phyloP scores from a whole-genome alignment of 2,113 vertebrate genomes.

The Paramisgurnus dabryanus region DNA sequence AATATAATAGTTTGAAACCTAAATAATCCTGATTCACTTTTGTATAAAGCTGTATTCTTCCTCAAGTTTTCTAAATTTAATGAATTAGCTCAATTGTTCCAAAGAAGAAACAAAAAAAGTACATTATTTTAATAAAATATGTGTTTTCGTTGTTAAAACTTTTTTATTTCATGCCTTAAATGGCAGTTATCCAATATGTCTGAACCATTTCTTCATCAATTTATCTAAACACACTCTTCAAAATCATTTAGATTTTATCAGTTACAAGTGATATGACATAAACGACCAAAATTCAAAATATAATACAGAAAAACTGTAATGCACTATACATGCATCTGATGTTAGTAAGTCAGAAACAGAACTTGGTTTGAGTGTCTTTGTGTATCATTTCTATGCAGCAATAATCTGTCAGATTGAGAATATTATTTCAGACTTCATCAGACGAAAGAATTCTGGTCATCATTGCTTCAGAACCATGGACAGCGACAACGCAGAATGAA shows the following conservation, averaged over 20 bases:
- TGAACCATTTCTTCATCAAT: too few relatives aligned
- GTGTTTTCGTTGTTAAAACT: not conserved
- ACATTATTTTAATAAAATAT: not conserved
- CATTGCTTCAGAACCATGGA: conserved; percentile 44
- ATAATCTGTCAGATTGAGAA: not conserved
- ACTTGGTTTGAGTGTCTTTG: not conserved
- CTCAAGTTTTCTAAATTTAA: not conserved
- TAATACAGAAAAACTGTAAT: not conserved
- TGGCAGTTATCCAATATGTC: not conserved
- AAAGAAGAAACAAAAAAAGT: not conserved
- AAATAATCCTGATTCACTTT: not conserved
- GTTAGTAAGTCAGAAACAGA: not conserved
- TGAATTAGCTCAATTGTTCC: not conserved
- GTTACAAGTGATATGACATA: not conserved
- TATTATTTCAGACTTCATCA: not conserved
- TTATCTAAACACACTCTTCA: too few relatives aligned
- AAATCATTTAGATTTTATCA: not conserved
- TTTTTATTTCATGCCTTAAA: not conserved
- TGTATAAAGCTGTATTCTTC: not conserved
- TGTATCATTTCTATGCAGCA: not conserved
- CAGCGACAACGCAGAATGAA: conserved; percentile 34
- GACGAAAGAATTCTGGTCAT: conserved; percentile 1
- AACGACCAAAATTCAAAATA: not conserved
- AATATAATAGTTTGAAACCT: not conserved
- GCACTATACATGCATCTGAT: not conserved